Percentiles rank a stretch among this genome's conserved stretches.
phyloP scores from a whole-genome alignment of 2,797 vertebrate genomes.

The Borostomias antarcticus region DNA sequence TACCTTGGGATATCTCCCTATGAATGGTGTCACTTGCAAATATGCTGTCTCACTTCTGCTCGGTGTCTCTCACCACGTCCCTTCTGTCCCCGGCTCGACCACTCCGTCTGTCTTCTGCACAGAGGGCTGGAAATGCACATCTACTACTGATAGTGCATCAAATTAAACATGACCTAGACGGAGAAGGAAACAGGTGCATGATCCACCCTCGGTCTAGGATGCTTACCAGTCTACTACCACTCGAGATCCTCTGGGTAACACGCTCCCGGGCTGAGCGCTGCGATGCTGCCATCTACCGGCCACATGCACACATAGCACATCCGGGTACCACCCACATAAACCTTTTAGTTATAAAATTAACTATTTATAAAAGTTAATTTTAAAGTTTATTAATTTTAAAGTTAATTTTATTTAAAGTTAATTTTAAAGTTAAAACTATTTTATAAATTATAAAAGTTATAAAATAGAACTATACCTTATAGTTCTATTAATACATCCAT shows the following conservation, averaged over 20 bases:
- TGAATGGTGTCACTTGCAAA: constrained; percentile 64
- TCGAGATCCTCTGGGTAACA: no score
- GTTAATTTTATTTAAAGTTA: no score
- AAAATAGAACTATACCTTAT: no score
- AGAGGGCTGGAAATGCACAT: not conserved
- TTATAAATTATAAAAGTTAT: no score
- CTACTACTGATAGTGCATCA: not conserved
- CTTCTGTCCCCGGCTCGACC: constrained; percentile 8
- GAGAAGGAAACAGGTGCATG: constrained; percentile 58
- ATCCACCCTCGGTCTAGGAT: constrained; percentile 47
- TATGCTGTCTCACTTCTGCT: constrained; percentile 80
- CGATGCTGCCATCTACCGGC: constrained; percentile 62
- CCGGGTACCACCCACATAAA: not conserved
- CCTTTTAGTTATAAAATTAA: not conserved
- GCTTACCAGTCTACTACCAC: no score
- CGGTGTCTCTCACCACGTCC: constrained; percentile 60
- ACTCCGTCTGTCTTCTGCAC: not conserved
- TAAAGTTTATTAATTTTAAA: no score
- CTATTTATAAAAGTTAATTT: no score
- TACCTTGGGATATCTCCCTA: constrained; percentile 51
- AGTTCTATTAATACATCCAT: no score
- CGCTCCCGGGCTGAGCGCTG: no score
- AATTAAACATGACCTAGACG: constrained; percentile 33
- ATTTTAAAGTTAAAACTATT: no score
- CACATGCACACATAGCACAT: not conserved